phyloP scores from a whole-genome alignment of 1,140 invertebrate species.

The Cyclargus thomasi region DNA sequence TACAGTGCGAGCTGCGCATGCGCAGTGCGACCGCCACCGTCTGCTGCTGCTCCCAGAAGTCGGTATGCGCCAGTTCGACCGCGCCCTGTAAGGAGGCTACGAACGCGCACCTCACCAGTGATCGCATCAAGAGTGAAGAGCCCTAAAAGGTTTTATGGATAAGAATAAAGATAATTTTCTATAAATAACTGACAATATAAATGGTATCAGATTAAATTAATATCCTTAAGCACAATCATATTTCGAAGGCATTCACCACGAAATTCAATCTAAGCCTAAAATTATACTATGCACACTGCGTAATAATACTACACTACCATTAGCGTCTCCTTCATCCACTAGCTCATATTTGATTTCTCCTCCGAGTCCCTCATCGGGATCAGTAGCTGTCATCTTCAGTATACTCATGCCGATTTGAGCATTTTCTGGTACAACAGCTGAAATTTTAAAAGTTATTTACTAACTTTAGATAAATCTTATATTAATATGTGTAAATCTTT shows the following conservation, averaged over 20 bases:
- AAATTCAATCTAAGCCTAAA: too few relatives aligned
- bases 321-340: slow-evolving; percentile 82
- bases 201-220: too few relatives aligned
- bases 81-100: slow-evolving; percentile 81
- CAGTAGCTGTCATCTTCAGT: slow-evolving; percentile 85
- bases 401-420: slow-evolving; percentile 79
- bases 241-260: too few relatives aligned
- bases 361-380: slow-evolving; percentile 84
- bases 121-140: slow-evolving; percentile 80
- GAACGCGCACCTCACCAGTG: slow-evolving; percentile 82
- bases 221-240: too few relatives aligned
- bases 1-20: slow-evolving; percentile 81
- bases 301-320: slow-evolving; percentile 60
- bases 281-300: too few relatives aligned
- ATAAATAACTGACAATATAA: too few relatives aligned
- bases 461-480: too few relatives aligned
- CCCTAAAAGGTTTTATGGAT: slow-evolving; percentile 52
- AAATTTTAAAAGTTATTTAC: too few relatives aligned
- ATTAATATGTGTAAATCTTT: too few relatives aligned
- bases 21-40: slow-evolving; percentile 80
- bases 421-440: slow-evolving; percentile 84
- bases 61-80: slow-evolving; percentile 85
- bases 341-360: slow-evolving; percentile 82
- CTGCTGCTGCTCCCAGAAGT: slow-evolving; percentile 81
- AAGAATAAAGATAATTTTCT: neutral